phyloP scores from a whole-genome alignment of 2,888 invertebrate species.

The Ernsta delagoae region DNA sequence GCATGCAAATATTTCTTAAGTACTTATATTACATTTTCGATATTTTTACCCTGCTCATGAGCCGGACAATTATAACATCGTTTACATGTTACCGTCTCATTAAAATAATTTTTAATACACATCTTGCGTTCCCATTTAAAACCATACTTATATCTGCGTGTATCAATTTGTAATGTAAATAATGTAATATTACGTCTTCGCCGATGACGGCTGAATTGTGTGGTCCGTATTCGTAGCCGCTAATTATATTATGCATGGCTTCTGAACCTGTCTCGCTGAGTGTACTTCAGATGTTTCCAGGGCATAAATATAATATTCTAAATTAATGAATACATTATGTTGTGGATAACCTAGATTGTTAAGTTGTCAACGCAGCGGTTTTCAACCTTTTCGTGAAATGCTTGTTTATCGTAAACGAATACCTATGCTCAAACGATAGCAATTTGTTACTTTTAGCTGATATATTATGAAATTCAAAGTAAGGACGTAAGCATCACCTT shows the following conservation, averaged over 20 bases:
- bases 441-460: too few relatives aligned
- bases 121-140: constrained; percentile 15
- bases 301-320: constrained; percentile 15
- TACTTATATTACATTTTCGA: not conserved
- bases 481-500: too few relatives aligned
- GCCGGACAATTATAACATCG: constrained; percentile 21
- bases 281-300: constrained; percentile 12
- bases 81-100: constrained; percentile 18
- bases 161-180: constrained; percentile 21
- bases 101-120: constrained; percentile 22
- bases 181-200: not conserved
- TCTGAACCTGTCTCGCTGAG: constrained; percentile 9
- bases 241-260: constrained; percentile 24
- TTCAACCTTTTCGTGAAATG: constrained; percentile 20
- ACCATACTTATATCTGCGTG: not conserved
- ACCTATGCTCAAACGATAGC: too few relatives aligned
- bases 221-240: constrained; percentile 14
- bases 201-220: not conserved
- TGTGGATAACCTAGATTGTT: constrained; percentile 23
- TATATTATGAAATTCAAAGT: too few relatives aligned
- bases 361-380: constrained; percentile 5
- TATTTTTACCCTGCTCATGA: constrained; percentile 14
- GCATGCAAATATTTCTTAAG: not conserved
- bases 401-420: not conserved
- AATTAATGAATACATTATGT: constrained; percentile 20